Evolutionary conservation across 1,140 invertebrate genomes (phyloP).

Genomic region (Araneus ventricosus): DNA sequence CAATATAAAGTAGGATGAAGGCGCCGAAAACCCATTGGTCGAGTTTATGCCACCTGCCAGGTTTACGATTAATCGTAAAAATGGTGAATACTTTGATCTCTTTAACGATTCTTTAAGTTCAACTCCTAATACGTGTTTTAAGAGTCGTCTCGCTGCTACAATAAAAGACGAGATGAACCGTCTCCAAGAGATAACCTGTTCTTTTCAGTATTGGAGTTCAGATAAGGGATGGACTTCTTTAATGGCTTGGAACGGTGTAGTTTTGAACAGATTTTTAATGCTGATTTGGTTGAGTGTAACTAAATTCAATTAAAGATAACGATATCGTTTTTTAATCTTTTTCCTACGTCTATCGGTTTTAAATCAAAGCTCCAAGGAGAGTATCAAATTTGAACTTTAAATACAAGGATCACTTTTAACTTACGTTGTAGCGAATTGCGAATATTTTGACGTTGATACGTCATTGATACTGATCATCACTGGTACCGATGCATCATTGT

Average conservation of each 20-base stretch:
- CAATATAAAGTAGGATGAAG: constrained; percentile 44
- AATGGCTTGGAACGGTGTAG: background rate
- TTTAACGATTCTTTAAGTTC: constrained; percentile 53
- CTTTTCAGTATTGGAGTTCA: background rate
- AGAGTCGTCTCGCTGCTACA: background rate
- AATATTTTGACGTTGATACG: no score
- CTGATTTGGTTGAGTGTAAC: no score
- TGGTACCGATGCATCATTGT: no score
- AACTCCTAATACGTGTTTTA: constrained; percentile 57
- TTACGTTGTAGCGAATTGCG: no score
- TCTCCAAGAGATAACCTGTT: background rate
- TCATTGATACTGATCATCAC: no score
- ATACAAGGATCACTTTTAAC: no score
- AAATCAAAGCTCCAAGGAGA: no score
- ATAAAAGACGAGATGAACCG: constrained; percentile 24
- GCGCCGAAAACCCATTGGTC: constrained; percentile 33
- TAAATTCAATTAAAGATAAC: no score
- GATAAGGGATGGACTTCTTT: background rate
- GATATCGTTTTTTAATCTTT: no score
- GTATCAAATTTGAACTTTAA: no score
- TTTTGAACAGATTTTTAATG: background rate
- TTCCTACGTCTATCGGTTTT: no score
- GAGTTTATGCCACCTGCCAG: constrained; percentile 53
- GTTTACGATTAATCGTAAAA: constrained; percentile 68
- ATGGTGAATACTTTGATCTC: constrained; percentile 59